Evolutionary conservation across 1,140 invertebrate genomes (phyloP).

Genomic region (Procambarus clarkii): DNA sequence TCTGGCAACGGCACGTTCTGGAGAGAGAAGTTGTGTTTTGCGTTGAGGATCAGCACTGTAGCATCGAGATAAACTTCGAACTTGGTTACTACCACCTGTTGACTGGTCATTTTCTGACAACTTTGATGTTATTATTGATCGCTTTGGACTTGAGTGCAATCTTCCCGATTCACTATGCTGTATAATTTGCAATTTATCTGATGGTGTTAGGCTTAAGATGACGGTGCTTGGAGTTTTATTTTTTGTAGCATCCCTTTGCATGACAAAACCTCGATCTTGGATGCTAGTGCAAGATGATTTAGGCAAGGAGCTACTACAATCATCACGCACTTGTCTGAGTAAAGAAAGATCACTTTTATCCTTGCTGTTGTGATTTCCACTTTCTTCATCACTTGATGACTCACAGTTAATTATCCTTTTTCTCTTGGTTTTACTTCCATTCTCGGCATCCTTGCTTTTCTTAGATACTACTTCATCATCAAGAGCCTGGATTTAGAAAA

Average conservation of each 20-base stretch:
- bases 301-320: background rate
- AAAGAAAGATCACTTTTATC: background rate
- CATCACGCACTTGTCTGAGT: background rate
- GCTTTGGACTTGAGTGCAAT: background rate
- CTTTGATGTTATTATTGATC: background rate
- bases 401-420: conserved; percentile 50
- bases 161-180: background rate
- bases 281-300: too few relatives aligned
- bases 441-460: background rate
- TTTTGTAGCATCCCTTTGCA: background rate
- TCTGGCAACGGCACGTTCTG: background rate
- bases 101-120: background rate
- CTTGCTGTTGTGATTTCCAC: background rate
- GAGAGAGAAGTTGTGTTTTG: background rate
- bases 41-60: background rate
- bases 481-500: conserved; percentile 34
- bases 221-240: background rate
- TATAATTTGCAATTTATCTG: background rate
- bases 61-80: background rate
- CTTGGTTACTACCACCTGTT: background rate
- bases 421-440: conserved; percentile 24
- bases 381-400: conserved; percentile 49
- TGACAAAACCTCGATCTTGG: background rate
- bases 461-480: conserved; percentile 21
- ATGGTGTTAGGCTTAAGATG: background rate